A percentile compares a stretch with the other conserved stretches of the same genome.
phyloP scores from a whole-genome alignment of 92 coral and sea anemone genomes.

The Epizoanthus illoricatus region DNA sequence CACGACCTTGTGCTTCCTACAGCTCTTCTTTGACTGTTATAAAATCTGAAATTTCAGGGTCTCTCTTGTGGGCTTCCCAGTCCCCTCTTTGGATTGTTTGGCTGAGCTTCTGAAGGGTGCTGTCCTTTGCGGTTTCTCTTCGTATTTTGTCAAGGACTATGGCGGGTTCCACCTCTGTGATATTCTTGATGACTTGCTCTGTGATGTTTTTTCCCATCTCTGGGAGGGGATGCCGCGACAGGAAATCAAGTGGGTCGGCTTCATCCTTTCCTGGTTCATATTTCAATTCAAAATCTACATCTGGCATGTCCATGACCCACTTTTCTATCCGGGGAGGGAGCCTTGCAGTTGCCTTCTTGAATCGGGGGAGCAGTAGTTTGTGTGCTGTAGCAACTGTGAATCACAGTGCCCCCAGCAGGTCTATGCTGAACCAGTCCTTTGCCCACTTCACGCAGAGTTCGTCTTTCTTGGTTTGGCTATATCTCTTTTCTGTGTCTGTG shows the following conservation, averaged over 20 bases:
- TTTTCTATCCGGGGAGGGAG: slow-evolving; percentile 72
- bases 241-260: slow-evolving; percentile 44
- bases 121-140: slow-evolving; percentile 9
- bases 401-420: slow-evolving; percentile 69
- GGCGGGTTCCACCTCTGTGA: slow-evolving; percentile 39
- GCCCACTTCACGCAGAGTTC: slow-evolving; percentile 59
- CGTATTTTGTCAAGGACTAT: slow-evolving; percentile 19
- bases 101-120: neutral
- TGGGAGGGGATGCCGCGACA: slow-evolving; percentile 40
- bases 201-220: slow-evolving; percentile 12
- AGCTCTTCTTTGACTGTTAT: neutral
- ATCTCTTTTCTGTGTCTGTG: neutral
- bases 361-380: slow-evolving; percentile 64
- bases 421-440: slow-evolving; percentile 48
- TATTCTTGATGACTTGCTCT: slow-evolving; percentile 13
- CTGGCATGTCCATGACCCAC: slow-evolving; percentile 71
- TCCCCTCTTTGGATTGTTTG: neutral
- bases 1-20: neutral
- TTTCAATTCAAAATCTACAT: slow-evolving; percentile 54
- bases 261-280: slow-evolving; percentile 62
- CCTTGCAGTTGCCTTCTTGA: slow-evolving; percentile 56
- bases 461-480: slow-evolving; percentile 61
- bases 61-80: slow-evolving; percentile 22
- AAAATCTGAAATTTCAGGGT: neutral
- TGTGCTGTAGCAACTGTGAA: slow-evolving; percentile 72